Evolutionary conservation across 2,888 invertebrate species (phyloP).

Genomic region (Papilio elwesi): DNA sequence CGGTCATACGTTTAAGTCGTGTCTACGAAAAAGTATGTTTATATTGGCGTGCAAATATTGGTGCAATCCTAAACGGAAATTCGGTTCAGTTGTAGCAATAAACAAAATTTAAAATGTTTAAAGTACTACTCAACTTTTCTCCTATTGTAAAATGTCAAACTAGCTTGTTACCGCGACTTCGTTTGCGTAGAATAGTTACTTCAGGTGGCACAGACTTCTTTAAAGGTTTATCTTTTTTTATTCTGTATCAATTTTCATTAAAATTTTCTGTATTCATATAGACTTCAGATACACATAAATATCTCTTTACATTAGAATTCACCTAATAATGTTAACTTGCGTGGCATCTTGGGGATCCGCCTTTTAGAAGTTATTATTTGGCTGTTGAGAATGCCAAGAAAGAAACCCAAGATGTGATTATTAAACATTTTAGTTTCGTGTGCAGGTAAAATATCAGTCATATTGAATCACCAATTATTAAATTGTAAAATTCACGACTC

Average conservation of each 20-base stretch:
- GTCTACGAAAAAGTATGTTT: background rate
- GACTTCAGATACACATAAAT: too few species aligned
- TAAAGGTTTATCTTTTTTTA: background rate
- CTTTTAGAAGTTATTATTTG: too few species aligned
- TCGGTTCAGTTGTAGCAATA: background rate
- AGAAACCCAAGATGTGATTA: too few species aligned
- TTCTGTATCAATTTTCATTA: background rate
- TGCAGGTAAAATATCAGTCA: background rate
- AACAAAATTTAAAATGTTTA: background rate
- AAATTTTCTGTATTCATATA: background rate
- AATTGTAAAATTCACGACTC: background rate
- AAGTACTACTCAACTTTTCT: background rate
- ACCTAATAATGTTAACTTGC: too few species aligned
- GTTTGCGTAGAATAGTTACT: background rate
- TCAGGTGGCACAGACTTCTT: background rate
- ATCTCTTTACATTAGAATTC: too few species aligned
- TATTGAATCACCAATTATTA: background rate
- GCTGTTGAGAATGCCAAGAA: too few species aligned
- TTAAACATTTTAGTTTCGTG: background rate
- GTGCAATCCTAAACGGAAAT: background rate
- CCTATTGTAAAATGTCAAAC: background rate
- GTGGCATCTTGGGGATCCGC: too few species aligned
- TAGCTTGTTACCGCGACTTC: background rate
- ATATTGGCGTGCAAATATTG: background rate
- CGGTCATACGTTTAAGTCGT: conserved; percentile 9